Evolutionary conservation across 1,140 invertebrate genomes (phyloP), one percentile per base, ranked within the genome.

Genomic region (Dufourea novaeangliae): DNA sequence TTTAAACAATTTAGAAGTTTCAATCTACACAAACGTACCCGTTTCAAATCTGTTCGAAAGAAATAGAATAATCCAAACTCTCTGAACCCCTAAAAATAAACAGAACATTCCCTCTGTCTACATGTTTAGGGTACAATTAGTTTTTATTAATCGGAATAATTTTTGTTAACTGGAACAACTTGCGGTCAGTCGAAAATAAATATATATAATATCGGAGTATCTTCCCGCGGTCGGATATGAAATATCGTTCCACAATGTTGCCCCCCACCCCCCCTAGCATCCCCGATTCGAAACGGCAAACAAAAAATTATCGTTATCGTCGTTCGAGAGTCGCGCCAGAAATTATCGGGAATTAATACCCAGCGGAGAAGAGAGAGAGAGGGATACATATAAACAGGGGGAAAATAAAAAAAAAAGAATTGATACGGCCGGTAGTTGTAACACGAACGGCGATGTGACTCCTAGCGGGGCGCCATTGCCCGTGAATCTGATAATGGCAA

Each of bases 401-500:
- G n/a, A n/a, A n/a, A n/a, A n/a, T n/a, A n/a, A n/a, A n/a, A n/a
- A 46, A 46, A 76, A 74, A 69, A n/a, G 46, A 61, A 69, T 76
- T n/a, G 73, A 59, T 20, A 57, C 25, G 73, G 59, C n/a, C 54
- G 54, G 73, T 50, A 59, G 73, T 76, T 69, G 73, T 69, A 76
- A 76, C 73, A 59, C 69, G 70, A 78, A 83, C 37, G 76, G 75
- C 54, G 68, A 41, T 79, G 78, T 50, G 73, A 63, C 68, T 82
- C 76, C 59, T 86, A 79, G 85, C 85, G 84, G 84, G 85, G 79
- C 77, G 82, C 79, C 85, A 78, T 84, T 82, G 84, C 83, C 22
- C 54, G 82, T 69, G 76, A 84, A 87, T 87, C 85, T 86, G 85
- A 86, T 87, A 86, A 78, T 83, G 56, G 70, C 76, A 67, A n/a